Evolutionary conservation across 1,140 invertebrate genomes (phyloP).

Genomic region (Acromyrmex echinatior): DNA sequence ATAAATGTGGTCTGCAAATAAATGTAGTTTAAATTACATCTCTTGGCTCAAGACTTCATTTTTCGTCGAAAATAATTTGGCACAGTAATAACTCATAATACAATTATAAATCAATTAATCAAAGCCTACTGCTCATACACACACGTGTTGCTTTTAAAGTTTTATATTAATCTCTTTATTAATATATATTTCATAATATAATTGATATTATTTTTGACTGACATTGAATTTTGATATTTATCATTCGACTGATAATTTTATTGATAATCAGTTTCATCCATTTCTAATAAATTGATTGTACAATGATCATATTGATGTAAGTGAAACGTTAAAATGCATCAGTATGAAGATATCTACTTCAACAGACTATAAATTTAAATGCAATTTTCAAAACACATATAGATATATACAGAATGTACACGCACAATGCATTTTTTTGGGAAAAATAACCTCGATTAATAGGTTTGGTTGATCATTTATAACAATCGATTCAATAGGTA

Average conservation of each 20-base stretch:
- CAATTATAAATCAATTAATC: conserved; percentile 38
- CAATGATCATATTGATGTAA: not conserved
- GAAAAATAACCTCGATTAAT: conserved; percentile 47
- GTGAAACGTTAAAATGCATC: not conserved
- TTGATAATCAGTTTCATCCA: not conserved
- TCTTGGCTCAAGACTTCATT: not conserved
- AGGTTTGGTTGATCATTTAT: conserved; percentile 37
- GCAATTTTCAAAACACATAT: not conserved
- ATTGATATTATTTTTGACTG: not conserved
- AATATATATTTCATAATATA: not conserved
- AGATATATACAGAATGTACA: not conserved
- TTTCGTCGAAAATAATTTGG: conserved; percentile 31
- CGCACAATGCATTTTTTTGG: not conserved
- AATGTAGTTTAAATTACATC: conserved; percentile 29
- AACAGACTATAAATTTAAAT: not conserved
- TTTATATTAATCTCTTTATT: conserved; percentile 10
- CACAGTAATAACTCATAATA: not conserved
- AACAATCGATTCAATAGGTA: conserved; percentile 5
- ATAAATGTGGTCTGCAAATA: conserved; percentile 25
- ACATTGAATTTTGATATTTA: not conserved
- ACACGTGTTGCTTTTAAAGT: conserved; percentile 7
- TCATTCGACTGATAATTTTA: conserved; percentile 2
- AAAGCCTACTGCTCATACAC: not conserved
- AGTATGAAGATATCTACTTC: conserved; percentile 18
- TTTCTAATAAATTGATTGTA: conserved; percentile 30